Evolutionary conservation across 2,888 invertebrate genomes (phyloP), one percentile per base, ranked within the genome.

Genomic region (Trisateles emortualis): DNA sequence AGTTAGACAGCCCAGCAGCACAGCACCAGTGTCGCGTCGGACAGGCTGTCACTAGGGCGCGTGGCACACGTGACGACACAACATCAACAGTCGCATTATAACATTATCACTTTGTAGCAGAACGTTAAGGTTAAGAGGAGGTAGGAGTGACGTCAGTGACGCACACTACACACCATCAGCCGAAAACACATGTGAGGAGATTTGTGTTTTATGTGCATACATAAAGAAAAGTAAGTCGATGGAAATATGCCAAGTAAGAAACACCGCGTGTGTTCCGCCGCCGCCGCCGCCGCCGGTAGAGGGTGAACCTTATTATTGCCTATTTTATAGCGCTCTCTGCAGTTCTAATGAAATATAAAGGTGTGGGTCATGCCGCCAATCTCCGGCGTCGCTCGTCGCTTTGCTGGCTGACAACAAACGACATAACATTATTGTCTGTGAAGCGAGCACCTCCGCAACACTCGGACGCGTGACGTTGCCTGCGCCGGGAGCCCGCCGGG

Each of bases 181-280:
- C 19, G n/a, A n/a, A 19, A 19, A 19, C 19, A n/a, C 19, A 32
- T 43, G 39, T 33, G 19, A n/a, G 30, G 16, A 33, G 46, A 42
- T 47, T 47, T 35, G 30, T 43, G 43, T 47, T 56, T 55, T 56
- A 56, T 42, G 48, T 42, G 11, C 30, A 24, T 22, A 33, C 53
- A 43, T 59, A 44, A 50, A 56, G 43, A 50, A 49, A 50, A 49
- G 52, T 50, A 49, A 54, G 29, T 42, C 39, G 49, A 52, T 29
- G 26, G 16, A 45, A 48, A 51, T 52, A 52, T 59, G 47, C 41
- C 36, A 19, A 19, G 5, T 19, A 5, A 3, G 19, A 38, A 55
- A 42, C 39, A 36, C 32, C 13, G 13, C 9, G 26, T 8, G 8
- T 6, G 19, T 29, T 19, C 36, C n/a, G n/a, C n/a, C n/a, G n/a